A percentile compares a stretch with the other conserved stretches of the same genome.
These are phyloP conservation scores for Apogon talboti DNA, from an alignment of 2,797 vertebrate genomes.

Conservation along the genomic window DNA sequence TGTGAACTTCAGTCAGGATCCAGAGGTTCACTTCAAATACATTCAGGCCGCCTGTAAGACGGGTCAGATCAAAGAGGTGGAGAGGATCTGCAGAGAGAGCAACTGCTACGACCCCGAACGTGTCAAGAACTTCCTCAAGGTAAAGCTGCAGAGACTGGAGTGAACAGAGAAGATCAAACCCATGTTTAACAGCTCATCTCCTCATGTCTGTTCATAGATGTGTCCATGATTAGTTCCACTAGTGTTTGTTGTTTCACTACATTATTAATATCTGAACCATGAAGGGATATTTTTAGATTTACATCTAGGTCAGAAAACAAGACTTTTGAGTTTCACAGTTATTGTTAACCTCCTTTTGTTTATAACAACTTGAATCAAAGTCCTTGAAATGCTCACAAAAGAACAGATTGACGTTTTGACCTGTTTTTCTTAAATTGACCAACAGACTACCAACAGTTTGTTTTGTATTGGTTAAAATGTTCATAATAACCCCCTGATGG, in stretches of 20 bases:
- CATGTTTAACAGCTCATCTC: not conserved
- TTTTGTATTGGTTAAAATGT: slow-evolving; percentile 48
- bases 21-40: slow-evolving; percentile 98
- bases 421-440: not conserved
- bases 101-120: slow-evolving; percentile 97
- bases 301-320: no score
- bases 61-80: slow-evolving; percentile 97
- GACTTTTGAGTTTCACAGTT: no score
- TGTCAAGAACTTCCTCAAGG: slow-evolving; percentile 98
- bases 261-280: no score
- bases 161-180: slow-evolving; percentile 14
- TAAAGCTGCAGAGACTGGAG: slow-evolving; percentile 56
- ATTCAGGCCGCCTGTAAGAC: slow-evolving; percentile 98
- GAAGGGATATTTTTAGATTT: no score
- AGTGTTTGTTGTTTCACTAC: no score
- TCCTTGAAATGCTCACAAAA: not conserved
- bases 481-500: slow-evolving; percentile 81
- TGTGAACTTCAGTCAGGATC: slow-evolving; percentile 98
- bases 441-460: slow-evolving; percentile 14
- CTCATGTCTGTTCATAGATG: not conserved
- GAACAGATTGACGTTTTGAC: not conserved
- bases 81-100: slow-evolving; percentile 96
- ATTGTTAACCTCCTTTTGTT: slow-evolving; percentile 1
- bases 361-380: not conserved
- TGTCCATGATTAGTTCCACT: no score